Base-by-base conservation (phyloP, 2,113 vertebrate genomes). In the Struthio camelus region DNA sequence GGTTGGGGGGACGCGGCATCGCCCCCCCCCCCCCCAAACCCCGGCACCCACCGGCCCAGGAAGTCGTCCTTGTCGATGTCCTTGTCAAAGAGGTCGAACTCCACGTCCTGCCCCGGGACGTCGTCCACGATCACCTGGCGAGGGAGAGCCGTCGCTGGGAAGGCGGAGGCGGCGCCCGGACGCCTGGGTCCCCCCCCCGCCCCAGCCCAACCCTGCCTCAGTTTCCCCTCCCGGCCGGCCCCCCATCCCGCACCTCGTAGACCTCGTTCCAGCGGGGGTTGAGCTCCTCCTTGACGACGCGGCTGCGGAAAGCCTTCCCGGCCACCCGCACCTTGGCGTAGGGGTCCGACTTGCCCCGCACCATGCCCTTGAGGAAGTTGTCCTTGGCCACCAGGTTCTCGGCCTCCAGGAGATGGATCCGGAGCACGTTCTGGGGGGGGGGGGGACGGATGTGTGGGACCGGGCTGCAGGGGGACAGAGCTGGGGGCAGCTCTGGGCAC, bases 331-430 rank as follows among this genome's bases (percentile, higher is more conserved):
- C 98, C 95, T 99, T 99, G 32, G 98, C 98, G 4, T 99, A 99
- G 25, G 99, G 99, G 91, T 99, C 99, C 13, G 99, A 99, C 93
- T 99, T 99, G 54, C 99, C 99, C 97, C 99, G 99, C 82, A 99
- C 97, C 95, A 99, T 95, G 25, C 99, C 99, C 15, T 98, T 98
- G 98, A 99, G 98, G 96, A 99, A 99, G 97, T 98, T 99, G 95
- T 99, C 99, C 90, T 99, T 99, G 77, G 99, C 98, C 4, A 99
- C 98, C 73, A 99, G 97, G 94, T 98, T 98, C 96, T 98, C 98
- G 54, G 99, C 99, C 93, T 99, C 99, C 91, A 99, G 85, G 58
- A 99, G 97, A 19, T 99, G 98, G 80, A 99, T 98, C 61, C 99
- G 98, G 94, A 99, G 97, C 73, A 99, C 98, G 17, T 97, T 98